phyloP scores from a whole-genome alignment of 2,888 invertebrate genomes.

The Pachymerium ferrugineum region DNA sequence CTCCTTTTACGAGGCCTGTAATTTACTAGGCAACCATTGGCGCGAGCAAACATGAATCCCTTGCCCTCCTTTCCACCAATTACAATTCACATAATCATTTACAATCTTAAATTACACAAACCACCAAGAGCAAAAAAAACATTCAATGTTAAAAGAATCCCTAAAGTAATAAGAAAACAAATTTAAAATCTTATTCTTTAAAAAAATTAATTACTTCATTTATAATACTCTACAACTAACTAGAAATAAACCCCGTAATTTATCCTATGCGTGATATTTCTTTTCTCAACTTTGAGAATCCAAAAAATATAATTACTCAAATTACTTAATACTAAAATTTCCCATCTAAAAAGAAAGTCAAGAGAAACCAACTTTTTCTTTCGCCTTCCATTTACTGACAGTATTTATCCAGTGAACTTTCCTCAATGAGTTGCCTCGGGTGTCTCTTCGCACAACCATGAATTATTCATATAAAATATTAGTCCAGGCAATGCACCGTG shows the following conservation, averaged over 20 bases:
- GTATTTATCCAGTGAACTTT: conserved; percentile 11
- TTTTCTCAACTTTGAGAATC: too few relatives aligned
- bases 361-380: neutral
- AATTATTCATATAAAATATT: conserved; percentile 7
- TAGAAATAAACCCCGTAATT: too few relatives aligned
- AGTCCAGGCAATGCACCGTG: conserved; percentile 2
- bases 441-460: neutral
- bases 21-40: neutral
- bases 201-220: too few relatives aligned
- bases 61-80: neutral
- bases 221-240: too few relatives aligned
- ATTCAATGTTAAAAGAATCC: neutral
- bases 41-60: neutral
- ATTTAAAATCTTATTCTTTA: too few relatives aligned
- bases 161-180: too few relatives aligned
- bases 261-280: too few relatives aligned
- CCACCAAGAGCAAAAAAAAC: neutral
- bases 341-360: too few relatives aligned
- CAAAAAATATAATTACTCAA: too few relatives aligned
- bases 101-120: neutral
- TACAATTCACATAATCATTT: neutral
- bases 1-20: neutral
- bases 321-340: too few relatives aligned
- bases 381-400: neutral
- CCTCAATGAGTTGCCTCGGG: conserved; percentile 12